These are phyloP conservation scores for Dryadula phaetusa DNA, from an alignment of 2,888 invertebrate species.

Conservation along the genomic window DNA sequence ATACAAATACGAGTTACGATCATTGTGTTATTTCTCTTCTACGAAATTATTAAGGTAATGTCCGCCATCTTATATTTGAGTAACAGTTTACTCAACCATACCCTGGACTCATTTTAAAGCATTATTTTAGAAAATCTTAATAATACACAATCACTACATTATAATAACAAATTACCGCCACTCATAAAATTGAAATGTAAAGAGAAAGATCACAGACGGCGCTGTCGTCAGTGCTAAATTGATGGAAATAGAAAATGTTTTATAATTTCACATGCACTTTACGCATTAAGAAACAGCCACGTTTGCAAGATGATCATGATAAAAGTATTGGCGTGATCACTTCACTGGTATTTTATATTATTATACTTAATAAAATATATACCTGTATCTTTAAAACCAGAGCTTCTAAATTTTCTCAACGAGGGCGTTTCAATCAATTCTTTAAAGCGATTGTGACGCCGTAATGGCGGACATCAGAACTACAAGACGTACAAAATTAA, in stretches of 20 bases:
- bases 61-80: conserved; percentile 33
- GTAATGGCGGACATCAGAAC: conserved; percentile 63
- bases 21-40: conserved; percentile 1
- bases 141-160: conserved; percentile 38
- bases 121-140: conserved; percentile 26
- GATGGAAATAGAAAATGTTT: conserved; percentile 40
- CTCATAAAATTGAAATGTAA: conserved; percentile 54
- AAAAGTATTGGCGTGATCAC: conserved; percentile 13
- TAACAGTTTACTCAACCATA: conserved; percentile 40
- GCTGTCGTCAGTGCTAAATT: conserved; percentile 68
- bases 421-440: conserved; percentile 78
- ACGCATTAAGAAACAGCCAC: conserved; percentile 25
- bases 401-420: conserved; percentile 71
- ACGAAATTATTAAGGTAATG: conserved; percentile 14
- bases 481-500: conserved; percentile 25
- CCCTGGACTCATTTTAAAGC: conserved; percentile 41
- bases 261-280: conserved; percentile 20
- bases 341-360: conserved; percentile 12
- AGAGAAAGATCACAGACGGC: conserved; percentile 66
- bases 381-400: conserved; percentile 49
- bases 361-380: conserved; percentile 40
- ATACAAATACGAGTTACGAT: not conserved
- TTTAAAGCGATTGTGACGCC: conserved; percentile 71
- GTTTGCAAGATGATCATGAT: conserved; percentile 20
- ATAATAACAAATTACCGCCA: conserved; percentile 65